Conservation (phyloP, 2,113 vertebrate species). For the Sphyrna mokarran region DNA sequence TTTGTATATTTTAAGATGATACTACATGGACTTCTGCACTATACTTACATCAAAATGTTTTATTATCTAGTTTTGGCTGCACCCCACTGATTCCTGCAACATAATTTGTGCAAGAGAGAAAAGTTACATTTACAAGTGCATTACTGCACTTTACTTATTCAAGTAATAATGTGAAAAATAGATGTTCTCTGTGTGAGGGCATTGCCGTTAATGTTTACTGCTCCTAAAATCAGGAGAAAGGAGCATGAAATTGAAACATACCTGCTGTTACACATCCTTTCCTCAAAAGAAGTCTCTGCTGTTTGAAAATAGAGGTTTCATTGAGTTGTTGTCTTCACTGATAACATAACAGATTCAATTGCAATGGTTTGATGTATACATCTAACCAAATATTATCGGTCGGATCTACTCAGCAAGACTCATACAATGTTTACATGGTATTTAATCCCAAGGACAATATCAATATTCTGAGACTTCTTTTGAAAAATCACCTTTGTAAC, state of each 20-base stretch:
- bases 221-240: not conserved
- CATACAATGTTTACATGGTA: not conserved
- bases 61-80: not conserved
- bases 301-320: not conserved
- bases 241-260: not conserved
- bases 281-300: not conserved
- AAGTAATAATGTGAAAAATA: not conserved
- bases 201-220: not conserved
- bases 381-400: not conserved
- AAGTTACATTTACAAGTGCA: not conserved
- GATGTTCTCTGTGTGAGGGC: not conserved
- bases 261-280: not conserved
- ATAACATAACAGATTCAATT: not conserved
- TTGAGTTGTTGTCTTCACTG: not conserved
- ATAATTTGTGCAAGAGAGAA: not conserved
- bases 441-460: not conserved
- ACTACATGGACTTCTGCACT: not conserved
- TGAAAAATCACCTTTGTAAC: not conserved
- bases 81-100: not conserved
- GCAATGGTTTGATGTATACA: not conserved
- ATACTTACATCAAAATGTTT: not conserved
- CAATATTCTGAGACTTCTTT: not conserved
- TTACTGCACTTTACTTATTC: not conserved
- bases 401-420: not conserved
- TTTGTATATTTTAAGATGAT: not conserved